Conservation (phyloP, 2,113 vertebrate species). For the Crotalus helleri region DNA sequence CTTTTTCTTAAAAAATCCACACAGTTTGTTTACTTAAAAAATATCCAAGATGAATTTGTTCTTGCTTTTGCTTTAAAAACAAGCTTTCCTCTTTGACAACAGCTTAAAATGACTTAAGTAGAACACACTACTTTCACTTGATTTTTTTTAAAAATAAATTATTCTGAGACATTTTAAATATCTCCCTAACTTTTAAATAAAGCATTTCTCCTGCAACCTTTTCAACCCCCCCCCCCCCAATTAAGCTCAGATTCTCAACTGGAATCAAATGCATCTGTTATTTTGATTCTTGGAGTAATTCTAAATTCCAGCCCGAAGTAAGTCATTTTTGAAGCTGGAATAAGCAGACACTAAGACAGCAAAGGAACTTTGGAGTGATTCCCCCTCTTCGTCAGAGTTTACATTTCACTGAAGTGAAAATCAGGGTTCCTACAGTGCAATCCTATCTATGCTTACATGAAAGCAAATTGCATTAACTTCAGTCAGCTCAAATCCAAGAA, state of each 20-base stretch:
- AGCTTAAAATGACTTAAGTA: constrained; percentile 26
- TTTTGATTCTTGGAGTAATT: neutral
- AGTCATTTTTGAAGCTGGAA: neutral
- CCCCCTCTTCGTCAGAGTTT: neutral
- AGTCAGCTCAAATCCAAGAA: neutral
- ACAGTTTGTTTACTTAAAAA: constrained; percentile 49
- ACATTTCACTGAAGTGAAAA: neutral
- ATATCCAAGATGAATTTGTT: constrained; percentile 37
- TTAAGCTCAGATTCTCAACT: constrained; percentile 1
- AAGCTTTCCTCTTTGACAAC: constrained; percentile 18
- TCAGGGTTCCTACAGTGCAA: neutral
- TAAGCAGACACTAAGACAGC: neutral
- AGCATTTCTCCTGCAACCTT: constrained; percentile 31
- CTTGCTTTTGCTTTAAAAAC: constrained; percentile 33
- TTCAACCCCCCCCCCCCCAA: neutral
- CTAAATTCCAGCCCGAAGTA: neutral
- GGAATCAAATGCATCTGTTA: neutral
- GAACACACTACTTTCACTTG: neutral
- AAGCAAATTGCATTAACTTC: neutral
- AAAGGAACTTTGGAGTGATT: neutral
- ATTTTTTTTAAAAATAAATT: constrained; percentile 26
- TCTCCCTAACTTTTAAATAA: constrained; percentile 21
- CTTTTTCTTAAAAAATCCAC: constrained; percentile 57
- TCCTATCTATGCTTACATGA: neutral
- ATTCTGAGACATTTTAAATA: constrained; percentile 56